Evolutionary conservation across 2,113 vertebrate genomes (phyloP).

Genomic region (Scopus umbretta): DNA sequence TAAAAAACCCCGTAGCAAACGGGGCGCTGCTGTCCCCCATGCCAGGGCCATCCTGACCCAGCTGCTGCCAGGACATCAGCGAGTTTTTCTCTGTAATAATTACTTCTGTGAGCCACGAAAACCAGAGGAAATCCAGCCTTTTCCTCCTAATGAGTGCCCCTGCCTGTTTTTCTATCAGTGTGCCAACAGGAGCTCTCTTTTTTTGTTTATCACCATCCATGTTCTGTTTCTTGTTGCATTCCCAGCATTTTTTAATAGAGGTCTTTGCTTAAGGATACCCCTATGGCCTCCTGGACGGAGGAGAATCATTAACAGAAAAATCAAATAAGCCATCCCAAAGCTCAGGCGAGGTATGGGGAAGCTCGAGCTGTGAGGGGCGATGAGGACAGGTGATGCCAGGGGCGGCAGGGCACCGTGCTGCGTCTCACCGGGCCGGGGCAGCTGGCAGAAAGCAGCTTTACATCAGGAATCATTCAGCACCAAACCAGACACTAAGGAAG

Average conservation of each 20-base stretch:
- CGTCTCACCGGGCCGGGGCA: neutral
- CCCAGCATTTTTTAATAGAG: neutral
- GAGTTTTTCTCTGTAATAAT: neutral
- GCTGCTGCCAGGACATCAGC: neutral
- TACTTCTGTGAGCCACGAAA: neutral
- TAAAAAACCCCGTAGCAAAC: neutral
- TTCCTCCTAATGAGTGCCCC: neutral
- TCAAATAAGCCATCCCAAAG: neutral
- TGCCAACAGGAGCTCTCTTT: neutral
- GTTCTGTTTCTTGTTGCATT: neutral
- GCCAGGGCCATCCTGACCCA: neutral
- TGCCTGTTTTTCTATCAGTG: neutral
- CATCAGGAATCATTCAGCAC: neutral
- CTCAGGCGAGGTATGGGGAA: neutral
- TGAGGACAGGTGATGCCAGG: rapidly evolving
- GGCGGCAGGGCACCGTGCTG: neutral
- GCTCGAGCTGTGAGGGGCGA: neutral
- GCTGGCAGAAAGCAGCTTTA: neutral
- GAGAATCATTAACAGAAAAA: neutral
- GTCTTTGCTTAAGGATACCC: neutral
- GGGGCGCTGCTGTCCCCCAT: rapidly evolving
- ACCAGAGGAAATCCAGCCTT: neutral
- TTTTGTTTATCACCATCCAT: neutral
- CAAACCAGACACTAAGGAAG: neutral
- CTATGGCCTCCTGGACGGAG: rapidly evolving